These are phyloP conservation scores for Percina caprodes DNA, from an alignment of 2,113 vertebrate species.

Conservation along the genomic window DNA sequence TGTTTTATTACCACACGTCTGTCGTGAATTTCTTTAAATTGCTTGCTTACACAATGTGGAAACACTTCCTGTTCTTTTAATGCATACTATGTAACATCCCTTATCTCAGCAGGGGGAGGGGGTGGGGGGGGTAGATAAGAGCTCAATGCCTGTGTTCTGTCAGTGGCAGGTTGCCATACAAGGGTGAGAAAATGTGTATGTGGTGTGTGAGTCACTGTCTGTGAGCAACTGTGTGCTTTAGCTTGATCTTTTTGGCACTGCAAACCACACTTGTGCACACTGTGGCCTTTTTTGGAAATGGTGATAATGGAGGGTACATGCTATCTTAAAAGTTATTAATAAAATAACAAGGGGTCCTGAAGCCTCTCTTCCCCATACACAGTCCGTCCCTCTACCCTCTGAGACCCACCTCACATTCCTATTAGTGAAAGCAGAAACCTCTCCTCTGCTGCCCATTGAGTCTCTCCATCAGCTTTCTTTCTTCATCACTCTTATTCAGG, in stretches of 20 bases:
- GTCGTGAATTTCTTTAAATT: not conserved
- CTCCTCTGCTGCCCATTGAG: constrained; percentile 9
- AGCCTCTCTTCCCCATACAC: constrained; percentile 14
- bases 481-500: constrained; percentile 23
- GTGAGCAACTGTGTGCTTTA: constrained; percentile 40
- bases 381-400: constrained; percentile 14
- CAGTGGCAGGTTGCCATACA: constrained; percentile 34
- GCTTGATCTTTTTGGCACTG: constrained; percentile 29
- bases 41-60: not conserved
- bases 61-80: not conserved
- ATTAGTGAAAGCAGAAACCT: constrained; percentile 19
- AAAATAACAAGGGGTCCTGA: constrained; percentile 66
- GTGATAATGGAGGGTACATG: constrained; percentile 62
- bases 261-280: constrained; percentile 9
- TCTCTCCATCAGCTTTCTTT: not conserved
- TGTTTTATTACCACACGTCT: constrained; percentile 51
- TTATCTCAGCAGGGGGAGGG: constrained; percentile 18
- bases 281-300: constrained; percentile 74
- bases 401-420: constrained; percentile 23
- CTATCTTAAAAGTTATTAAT: constrained; percentile 82
- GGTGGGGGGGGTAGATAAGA: constrained; percentile 42
- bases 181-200: constrained; percentile 8
- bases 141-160: constrained; percentile 52
- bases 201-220: constrained; percentile 27
- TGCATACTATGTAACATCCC: not conserved